Conservation (phyloP, 64 coral and sea anemone genomes). For the Anthopleura sola region DNA sequence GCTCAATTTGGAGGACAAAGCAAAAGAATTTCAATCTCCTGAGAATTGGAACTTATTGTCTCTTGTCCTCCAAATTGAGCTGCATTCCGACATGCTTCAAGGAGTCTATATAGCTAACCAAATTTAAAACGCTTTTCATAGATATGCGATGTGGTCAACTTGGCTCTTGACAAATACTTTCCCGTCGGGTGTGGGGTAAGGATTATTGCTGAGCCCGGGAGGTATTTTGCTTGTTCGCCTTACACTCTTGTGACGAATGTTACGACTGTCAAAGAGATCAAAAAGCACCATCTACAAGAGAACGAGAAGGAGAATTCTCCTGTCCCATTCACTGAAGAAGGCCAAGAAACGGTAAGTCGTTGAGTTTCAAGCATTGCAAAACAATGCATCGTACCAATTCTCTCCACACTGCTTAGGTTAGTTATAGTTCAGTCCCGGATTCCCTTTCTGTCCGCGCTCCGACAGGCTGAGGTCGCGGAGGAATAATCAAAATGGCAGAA, state of each 20-base stretch:
- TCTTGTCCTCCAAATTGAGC: no score
- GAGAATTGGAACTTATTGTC: no score
- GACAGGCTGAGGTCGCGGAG: no score
- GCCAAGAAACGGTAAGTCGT: neutral
- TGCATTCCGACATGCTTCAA: no score
- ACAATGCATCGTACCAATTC: no score
- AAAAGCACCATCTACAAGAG: neutral
- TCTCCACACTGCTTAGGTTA: no score
- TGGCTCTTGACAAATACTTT: neutral
- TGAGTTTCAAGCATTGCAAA: no score
- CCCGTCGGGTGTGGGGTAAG: neutral
- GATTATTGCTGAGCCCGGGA: constrained; percentile 13
- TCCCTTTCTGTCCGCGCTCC: no score
- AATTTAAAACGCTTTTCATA: neutral
- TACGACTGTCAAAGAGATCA: neutral
- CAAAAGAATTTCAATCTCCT: no score
- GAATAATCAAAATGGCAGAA: no score
- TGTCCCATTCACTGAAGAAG: neutral
- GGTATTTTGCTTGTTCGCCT: neutral
- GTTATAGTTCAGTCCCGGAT: no score
- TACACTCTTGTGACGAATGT: neutral
- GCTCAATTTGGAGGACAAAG: no score
- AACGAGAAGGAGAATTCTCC: neutral
- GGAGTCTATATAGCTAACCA: neutral
- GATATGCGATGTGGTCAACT: neutral